phyloP scores from a whole-genome alignment of 2,888 invertebrate species.

The Axea sp. region DNA sequence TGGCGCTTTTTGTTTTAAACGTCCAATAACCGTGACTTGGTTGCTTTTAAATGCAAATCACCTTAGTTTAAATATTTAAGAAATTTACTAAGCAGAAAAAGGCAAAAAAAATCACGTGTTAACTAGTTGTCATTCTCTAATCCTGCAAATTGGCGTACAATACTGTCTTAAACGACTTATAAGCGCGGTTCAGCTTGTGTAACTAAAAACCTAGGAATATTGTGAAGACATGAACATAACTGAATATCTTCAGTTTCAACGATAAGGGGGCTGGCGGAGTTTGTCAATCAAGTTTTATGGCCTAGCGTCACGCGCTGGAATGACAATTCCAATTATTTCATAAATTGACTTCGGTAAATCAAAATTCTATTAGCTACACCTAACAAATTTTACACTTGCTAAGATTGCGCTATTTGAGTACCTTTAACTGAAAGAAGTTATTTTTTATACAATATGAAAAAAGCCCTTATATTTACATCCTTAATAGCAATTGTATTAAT shows the following conservation, averaged over 20 bases:
- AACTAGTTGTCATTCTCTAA: conserved; percentile 1
- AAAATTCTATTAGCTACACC: too few relatives aligned
- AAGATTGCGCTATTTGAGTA: conserved; percentile 6
- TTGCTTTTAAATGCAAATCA: too few relatives aligned
- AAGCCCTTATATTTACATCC: conserved; percentile 20
- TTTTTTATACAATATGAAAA: conserved; percentile 25
- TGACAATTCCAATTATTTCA: too few relatives aligned
- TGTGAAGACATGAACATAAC: conserved; percentile 3
- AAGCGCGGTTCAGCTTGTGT: conserved; percentile 8
- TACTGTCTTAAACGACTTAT: conserved; percentile 9
- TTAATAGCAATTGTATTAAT: conserved; percentile 21
- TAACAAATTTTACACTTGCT: conserved; percentile 25
- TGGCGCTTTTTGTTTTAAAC: too few relatives aligned
- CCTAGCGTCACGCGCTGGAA: too few relatives aligned
- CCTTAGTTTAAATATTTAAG: conserved; percentile 1
- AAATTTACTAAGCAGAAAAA: conserved; percentile 12
- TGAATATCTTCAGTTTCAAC: conserved; percentile 1
- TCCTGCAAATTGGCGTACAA: conserved; percentile 5
- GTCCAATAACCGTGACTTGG: too few relatives aligned
- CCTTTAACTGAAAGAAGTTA: conserved; percentile 15
- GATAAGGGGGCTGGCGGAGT: conserved; percentile 6
- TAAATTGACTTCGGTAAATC: too few relatives aligned
- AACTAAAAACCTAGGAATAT: neutral
- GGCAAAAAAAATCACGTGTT: conserved; percentile 3
- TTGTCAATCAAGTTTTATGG: conserved; percentile 1